A percentile compares a stretch with the other conserved stretches of the same genome.
Conservation (phyloP, 2,113 vertebrate genomes). For the Nycticebus coucang region DNA sequence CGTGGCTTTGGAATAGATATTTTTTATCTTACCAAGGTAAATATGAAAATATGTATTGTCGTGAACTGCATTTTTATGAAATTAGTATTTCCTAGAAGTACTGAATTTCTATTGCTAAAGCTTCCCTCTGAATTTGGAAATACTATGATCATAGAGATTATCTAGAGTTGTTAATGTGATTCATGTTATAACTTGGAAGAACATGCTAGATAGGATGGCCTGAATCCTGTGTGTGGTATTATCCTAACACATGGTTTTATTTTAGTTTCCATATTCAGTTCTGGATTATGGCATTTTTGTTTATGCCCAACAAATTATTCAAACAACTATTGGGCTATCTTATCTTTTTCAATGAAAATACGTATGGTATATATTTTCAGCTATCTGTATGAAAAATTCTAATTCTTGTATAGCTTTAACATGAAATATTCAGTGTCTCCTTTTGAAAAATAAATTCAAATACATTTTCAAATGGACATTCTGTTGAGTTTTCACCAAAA, state of each 20-base stretch:
- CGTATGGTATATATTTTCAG: neutral
- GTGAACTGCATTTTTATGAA: neutral
- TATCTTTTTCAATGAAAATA: constrained; percentile 44
- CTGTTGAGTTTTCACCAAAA: constrained; percentile 20
- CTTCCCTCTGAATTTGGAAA: constrained; percentile 10
- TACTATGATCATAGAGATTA: neutral
- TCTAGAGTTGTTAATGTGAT: constrained; percentile 23
- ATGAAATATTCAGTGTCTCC: neutral
- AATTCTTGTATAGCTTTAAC: neutral
- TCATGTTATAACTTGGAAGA: constrained; percentile 76
- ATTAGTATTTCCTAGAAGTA: neutral
- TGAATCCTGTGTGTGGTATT: constrained; percentile 39
- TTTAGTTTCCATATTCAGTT: constrained; percentile 69
- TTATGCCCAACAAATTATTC: constrained; percentile 60
- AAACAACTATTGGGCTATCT: constrained; percentile 65
- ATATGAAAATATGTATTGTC: constrained; percentile 4
- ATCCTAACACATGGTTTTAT: constrained; percentile 75
- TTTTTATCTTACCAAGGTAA: constrained; percentile 11
- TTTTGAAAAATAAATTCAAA: constrained; percentile 51
- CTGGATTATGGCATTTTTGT: constrained; percentile 66
- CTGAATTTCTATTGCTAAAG: constrained; percentile 20
- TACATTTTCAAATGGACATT: constrained; percentile 32
- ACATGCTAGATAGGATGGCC: constrained; percentile 30
- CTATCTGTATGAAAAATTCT: constrained; percentile 18
- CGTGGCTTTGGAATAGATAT: neutral